A percentile compares a stretch with the other conserved stretches of the same genome.
Conservation (phyloP, 2,797 vertebrate species). For the Labroides dimidiatus region DNA sequence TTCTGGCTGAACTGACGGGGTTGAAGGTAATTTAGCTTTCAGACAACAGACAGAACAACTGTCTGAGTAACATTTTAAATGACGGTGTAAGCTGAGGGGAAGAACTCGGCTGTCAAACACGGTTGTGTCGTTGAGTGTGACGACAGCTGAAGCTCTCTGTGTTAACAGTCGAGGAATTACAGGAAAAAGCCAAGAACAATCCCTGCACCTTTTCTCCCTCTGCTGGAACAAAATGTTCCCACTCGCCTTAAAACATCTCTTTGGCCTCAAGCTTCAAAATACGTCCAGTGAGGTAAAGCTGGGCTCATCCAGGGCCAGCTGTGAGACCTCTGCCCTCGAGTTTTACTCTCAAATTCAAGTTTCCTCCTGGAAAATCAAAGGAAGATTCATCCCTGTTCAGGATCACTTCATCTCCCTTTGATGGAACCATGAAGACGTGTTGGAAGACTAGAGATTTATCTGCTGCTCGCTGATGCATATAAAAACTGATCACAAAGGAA, state of each 20-base stretch:
- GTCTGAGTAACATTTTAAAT: slow-evolving; percentile 42
- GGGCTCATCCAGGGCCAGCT: too few relatives aligned
- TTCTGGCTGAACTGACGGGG: slow-evolving; percentile 21
- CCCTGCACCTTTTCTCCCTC: background rate
- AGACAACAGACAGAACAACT: slow-evolving; percentile 12
- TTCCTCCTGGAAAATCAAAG: too few relatives aligned
- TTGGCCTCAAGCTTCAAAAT: too few relatives aligned
- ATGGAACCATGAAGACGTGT: too few relatives aligned
- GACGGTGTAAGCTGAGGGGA: slow-evolving; percentile 18
- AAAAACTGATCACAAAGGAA: too few relatives aligned
- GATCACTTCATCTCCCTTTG: too few relatives aligned
- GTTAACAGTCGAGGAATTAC: slow-evolving; percentile 14
- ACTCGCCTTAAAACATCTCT: background rate
- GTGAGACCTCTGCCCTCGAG: too few relatives aligned
- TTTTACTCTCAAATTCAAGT: too few relatives aligned
- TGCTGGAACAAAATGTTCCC: background rate
- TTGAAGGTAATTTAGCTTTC: slow-evolving; percentile 28
- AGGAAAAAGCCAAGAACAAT: background rate
- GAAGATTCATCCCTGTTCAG: too few relatives aligned
- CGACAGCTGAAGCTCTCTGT: slow-evolving; percentile 11
- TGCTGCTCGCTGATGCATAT: too few relatives aligned
- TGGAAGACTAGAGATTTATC: too few relatives aligned
- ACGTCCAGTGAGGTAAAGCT: too few relatives aligned
- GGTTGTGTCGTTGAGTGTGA: background rate
- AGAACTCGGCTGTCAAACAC: slow-evolving; percentile 16